Conservation (phyloP, 2,888 invertebrate genomes). For the Drosophila paracracens region DNA sequence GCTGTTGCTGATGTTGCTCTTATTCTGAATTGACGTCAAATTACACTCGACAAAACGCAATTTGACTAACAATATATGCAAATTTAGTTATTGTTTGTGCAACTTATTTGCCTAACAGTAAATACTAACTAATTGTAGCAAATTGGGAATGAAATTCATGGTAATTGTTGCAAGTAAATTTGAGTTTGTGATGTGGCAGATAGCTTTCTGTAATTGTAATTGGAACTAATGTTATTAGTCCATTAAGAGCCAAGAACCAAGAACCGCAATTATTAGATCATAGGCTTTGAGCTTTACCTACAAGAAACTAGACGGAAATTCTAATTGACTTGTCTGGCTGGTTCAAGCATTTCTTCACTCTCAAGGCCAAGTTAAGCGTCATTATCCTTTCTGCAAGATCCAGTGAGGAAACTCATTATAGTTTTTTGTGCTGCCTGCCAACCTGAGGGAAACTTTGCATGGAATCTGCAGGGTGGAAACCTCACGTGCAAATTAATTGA, state of each 20-base stretch:
- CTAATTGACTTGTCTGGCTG: neutral
- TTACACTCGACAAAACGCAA: slow-evolving; percentile 2
- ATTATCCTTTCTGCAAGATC: neutral
- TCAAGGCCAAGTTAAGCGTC: neutral
- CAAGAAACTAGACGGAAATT: neutral
- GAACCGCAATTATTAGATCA: neutral
- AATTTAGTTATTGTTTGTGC: neutral
- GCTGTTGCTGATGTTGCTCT: slow-evolving; percentile 56
- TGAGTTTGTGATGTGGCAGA: neutral
- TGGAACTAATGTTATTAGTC: neutral
- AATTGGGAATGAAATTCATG: neutral
- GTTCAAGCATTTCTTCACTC: neutral
- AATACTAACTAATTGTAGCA: neutral
- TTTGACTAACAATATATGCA: neutral
- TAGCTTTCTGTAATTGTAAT: too few relatives aligned
- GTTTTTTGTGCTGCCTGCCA: neutral
- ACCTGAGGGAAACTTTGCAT: neutral
- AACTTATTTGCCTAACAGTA: neutral
- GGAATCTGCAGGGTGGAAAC: neutral
- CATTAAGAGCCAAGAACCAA: neutral
- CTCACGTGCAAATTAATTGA: neutral
- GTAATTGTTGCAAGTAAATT: neutral
- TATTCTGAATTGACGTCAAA: slow-evolving; percentile 61
- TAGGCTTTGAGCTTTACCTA: neutral
- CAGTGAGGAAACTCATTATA: too few relatives aligned